Conservation (phyloP, 2,113 vertebrate genomes). For the Mus pahari region DNA sequence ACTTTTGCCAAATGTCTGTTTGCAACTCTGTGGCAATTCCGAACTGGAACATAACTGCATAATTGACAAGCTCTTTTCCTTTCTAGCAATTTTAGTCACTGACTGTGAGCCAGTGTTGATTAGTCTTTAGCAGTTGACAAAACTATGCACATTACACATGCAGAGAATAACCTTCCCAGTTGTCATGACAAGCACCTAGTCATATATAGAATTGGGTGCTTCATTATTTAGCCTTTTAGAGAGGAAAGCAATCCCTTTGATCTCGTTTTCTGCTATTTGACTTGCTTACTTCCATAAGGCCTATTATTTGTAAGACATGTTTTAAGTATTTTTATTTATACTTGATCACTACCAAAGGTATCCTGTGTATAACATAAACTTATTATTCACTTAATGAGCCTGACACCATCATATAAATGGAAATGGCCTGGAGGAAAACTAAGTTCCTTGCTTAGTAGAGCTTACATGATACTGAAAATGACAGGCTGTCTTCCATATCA, state of each 20-base stretch:
- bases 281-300: constrained; percentile 23
- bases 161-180: neutral
- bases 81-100: constrained; percentile 69
- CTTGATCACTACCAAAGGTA: neutral
- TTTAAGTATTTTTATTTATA: neutral
- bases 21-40: constrained; percentile 45
- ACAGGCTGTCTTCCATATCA: neutral
- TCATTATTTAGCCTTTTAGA: constrained; percentile 49
- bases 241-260: neutral
- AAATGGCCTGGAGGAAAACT: neutral
- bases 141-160: constrained; percentile 33
- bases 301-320: neutral
- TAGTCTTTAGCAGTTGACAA: constrained; percentile 79
- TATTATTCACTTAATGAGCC: neutral
- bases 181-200: constrained; percentile 68
- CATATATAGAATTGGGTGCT: neutral
- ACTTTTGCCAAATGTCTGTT: constrained; percentile 70
- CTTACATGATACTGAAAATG: neutral
- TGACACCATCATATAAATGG: neutral
- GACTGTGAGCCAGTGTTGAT: constrained; percentile 79
- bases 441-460: fast-evolving
- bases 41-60: constrained; percentile 57
- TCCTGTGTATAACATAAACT: neutral
- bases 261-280: neutral
- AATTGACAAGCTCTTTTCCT: constrained; percentile 72